phyloP scores from a whole-genome alignment of 2,797 vertebrate species.

The Novumbra hubbsi region DNA sequence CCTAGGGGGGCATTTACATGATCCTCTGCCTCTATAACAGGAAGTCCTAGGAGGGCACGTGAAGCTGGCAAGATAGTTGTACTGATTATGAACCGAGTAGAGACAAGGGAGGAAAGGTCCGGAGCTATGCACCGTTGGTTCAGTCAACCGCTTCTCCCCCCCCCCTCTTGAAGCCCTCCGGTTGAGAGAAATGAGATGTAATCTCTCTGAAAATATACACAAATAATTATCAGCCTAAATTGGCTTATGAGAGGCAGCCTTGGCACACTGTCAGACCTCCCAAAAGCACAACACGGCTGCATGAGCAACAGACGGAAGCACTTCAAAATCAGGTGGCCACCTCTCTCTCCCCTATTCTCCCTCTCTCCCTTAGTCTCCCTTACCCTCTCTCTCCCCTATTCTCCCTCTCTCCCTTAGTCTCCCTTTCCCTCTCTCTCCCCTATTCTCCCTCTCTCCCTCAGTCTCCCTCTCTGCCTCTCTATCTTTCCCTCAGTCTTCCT shows the following conservation, averaged over 20 bases:
- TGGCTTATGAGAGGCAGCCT: conserved; percentile 3
- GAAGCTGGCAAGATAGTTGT: background rate
- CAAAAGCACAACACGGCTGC: background rate
- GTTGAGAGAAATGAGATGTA: conserved; percentile 7
- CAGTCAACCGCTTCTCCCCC: background rate
- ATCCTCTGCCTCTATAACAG: background rate
- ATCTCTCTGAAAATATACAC: conserved; percentile 17
- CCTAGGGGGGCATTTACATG: background rate
- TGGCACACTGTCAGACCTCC: conserved; percentile 9
- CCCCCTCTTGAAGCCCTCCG: background rate
- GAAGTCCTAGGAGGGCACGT: background rate
- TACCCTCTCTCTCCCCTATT: background rate
- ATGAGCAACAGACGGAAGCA: background rate
- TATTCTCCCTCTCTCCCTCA: background rate
- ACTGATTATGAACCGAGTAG: background rate
- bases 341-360: background rate
- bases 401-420: background rate
- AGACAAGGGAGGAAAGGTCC: background rate
- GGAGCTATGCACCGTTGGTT: background rate
- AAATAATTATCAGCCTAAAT: conserved; percentile 14
- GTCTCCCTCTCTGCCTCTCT: background rate
- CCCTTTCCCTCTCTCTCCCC: background rate
- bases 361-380: background rate
- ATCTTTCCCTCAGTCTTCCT: background rate
- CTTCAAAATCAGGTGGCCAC: background rate